Percentiles rank a stretch among this genome's conserved stretches.
Evolutionary conservation across 1,140 invertebrate species (phyloP).

Genomic region (Megalopta genalis): DNA sequence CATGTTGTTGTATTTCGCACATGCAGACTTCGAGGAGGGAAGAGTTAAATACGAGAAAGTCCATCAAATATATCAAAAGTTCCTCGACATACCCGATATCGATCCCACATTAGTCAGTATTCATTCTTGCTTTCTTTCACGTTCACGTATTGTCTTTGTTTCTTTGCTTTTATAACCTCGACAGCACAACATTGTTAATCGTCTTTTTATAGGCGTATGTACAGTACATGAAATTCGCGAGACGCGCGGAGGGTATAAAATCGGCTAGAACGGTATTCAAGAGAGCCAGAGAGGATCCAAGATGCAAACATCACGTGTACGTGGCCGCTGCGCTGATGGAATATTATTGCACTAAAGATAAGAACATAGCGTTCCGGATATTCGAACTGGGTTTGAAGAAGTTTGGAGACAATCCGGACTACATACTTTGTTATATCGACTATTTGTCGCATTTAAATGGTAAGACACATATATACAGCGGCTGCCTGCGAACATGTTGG

Average conservation of each 20-base stretch:
- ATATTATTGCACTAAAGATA: conserved; percentile 99
- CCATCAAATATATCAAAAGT: conserved; percentile 96
- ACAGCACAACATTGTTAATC: neutral
- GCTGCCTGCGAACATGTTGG: neutral
- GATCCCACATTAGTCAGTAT: conserved; percentile 94
- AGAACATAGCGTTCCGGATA: conserved; percentile 98
- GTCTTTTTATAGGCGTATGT: conserved; percentile 89
- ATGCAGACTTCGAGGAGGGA: conserved; percentile 99
- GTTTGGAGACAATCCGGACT: conserved; percentile 96
- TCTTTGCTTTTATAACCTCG: too few species aligned
- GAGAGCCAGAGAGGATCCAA: conserved; percentile 93
- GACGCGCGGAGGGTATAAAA: conserved; percentile 98
- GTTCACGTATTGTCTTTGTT: neutral
- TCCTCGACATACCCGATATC: conserved; percentile 92
- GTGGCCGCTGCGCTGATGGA: conserved; percentile 99
- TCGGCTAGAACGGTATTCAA: conserved; percentile 97
- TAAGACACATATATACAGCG: conserved; percentile 74
- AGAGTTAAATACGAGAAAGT: conserved; percentile 98
- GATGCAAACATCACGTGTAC: conserved; percentile 94
- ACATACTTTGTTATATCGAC: conserved; percentile 97
- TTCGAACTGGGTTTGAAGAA: conserved; percentile 99
- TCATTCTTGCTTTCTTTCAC: conserved; percentile 31
- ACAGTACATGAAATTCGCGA: conserved; percentile 99
- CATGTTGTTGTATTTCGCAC: conserved; percentile 97
- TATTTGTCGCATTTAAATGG: conserved; percentile 98